Conservation (phyloP, 2,888 invertebrate species). For the Alloplasta piceator region DNA sequence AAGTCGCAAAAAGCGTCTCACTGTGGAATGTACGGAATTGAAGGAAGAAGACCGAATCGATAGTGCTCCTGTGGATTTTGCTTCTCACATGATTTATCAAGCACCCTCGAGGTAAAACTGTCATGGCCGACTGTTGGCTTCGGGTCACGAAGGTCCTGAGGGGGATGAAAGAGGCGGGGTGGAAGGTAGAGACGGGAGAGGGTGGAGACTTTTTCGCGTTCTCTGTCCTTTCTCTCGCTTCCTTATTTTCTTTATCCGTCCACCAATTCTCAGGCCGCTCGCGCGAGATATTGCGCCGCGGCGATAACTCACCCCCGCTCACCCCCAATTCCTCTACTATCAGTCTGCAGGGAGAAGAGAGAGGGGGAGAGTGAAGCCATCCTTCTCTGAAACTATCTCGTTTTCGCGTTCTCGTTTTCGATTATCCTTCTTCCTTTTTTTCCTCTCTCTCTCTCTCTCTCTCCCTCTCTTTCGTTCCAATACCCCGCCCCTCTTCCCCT, state of each 20-base stretch:
- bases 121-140: slow-evolving; percentile 66
- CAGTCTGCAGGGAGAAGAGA: slow-evolving; percentile 62
- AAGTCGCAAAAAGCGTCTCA: slow-evolving; percentile 2
- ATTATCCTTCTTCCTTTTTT: slow-evolving; percentile 44
- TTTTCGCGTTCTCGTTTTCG: slow-evolving; percentile 35
- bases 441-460: not conserved
- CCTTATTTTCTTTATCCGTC: slow-evolving; percentile 75
- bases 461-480: slow-evolving; percentile 1
- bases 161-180: slow-evolving; percentile 81
- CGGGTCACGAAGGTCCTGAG: slow-evolving; percentile 57
- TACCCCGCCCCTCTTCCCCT: not conserved
- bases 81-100: slow-evolving; percentile 58
- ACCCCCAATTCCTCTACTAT: slow-evolving; percentile 69
- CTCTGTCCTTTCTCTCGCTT: slow-evolving; percentile 55
- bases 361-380: slow-evolving; percentile 65
- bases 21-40: slow-evolving; percentile 16
- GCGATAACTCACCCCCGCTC: slow-evolving; percentile 70
- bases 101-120: slow-evolving; percentile 65
- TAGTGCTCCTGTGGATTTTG: slow-evolving; percentile 59
- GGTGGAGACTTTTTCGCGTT: slow-evolving; percentile 72
- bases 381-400: slow-evolving; percentile 55
- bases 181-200: slow-evolving; percentile 72
- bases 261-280: slow-evolving; percentile 80
- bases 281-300: slow-evolving; percentile 75
- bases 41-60: slow-evolving; percentile 55